Evolutionary conservation across 2,888 invertebrate genomes (phyloP).

Genomic region (Schizaphis graminum): DNA sequence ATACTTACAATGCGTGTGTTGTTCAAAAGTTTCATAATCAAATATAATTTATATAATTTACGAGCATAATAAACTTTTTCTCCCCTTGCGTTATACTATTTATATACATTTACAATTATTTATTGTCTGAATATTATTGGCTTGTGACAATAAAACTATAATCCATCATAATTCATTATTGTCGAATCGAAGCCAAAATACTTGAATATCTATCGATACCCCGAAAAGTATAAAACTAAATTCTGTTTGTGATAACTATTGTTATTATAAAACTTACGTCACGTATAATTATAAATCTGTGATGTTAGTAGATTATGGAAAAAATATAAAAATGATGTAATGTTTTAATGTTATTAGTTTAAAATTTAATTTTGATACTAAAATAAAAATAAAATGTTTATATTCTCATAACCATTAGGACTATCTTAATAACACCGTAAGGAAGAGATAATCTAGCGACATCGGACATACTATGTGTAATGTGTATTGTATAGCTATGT

Average conservation of each 20-base stretch:
- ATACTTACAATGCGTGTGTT: neutral
- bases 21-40: constrained; percentile 41
- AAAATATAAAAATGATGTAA: neutral
- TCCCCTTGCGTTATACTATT: neutral
- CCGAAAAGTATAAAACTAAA: neutral
- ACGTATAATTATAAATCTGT: neutral
- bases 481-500: too few species aligned
- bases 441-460: neutral
- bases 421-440: neutral
- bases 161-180: neutral
- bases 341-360: neutral
- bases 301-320: neutral
- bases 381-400: neutral
- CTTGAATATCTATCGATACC: neutral
- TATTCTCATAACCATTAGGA: neutral
- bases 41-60: constrained; percentile 13
- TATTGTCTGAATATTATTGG: neutral
- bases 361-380: neutral
- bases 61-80: constrained; percentile 8
- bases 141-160: neutral
- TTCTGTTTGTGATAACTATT: neutral
- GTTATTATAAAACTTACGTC: neutral
- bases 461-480: neutral
- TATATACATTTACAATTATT: neutral
- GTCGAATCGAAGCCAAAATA: neutral